Evolutionary conservation across 2,797 vertebrate species (phyloP).

Genomic region (Knipowitschia caucasica): DNA sequence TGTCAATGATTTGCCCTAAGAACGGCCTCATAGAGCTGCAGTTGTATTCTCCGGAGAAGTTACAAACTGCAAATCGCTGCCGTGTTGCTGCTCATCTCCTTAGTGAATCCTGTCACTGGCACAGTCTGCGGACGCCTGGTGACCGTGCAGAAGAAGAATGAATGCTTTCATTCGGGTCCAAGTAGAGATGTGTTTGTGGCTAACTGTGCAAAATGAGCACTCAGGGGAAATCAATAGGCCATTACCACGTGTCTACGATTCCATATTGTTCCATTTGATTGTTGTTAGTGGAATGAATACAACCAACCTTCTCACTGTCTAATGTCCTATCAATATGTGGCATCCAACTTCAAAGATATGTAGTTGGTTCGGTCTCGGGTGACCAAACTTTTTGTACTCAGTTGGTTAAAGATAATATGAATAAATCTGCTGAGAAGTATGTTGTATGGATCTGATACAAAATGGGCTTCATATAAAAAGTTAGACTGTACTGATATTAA

Average conservation of each 20-base stretch:
- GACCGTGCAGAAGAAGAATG: constrained; percentile 51
- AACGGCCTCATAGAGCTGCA: constrained; percentile 27
- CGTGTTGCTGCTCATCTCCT: constrained; percentile 40
- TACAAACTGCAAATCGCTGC: constrained; percentile 36
- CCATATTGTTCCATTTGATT: constrained; percentile 30
- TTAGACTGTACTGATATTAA: too few relatives aligned
- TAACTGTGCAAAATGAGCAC: constrained; percentile 30
- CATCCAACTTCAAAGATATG: not conserved
- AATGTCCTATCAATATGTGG: not conserved
- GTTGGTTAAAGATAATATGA: too few relatives aligned
- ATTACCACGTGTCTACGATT: constrained; percentile 33
- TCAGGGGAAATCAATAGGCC: constrained; percentile 33
- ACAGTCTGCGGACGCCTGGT: constrained; percentile 45
- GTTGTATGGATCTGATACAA: not conserved
- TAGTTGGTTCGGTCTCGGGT: too few relatives aligned
- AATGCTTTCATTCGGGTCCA: constrained; percentile 41
- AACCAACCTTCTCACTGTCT: not conserved
- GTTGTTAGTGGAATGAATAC: constrained; percentile 5
- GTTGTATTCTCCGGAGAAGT: constrained; percentile 32
- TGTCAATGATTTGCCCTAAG: not conserved
- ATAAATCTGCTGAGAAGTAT: too few relatives aligned
- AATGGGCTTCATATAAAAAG: not conserved
- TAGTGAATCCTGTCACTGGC: constrained; percentile 55
- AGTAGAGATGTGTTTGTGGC: constrained; percentile 31
- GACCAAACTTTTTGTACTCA: too few relatives aligned